Conservation (phyloP, 1,140 invertebrate species). For the Hetaerina americana region DNA sequence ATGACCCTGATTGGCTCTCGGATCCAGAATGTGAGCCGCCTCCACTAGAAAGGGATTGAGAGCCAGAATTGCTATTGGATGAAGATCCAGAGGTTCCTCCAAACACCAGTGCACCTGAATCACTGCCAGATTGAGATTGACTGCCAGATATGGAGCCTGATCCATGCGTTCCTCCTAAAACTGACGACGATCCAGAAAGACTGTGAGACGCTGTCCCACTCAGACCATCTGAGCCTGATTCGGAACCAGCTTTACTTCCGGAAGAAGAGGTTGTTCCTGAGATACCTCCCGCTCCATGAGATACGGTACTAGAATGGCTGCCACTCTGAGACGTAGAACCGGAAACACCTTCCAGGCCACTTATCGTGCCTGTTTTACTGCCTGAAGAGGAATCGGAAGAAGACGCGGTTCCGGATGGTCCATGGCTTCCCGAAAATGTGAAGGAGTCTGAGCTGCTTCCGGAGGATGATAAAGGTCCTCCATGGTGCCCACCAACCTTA, state of each 20-base stretch:
- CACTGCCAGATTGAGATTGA: background rate
- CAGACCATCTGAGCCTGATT: background rate
- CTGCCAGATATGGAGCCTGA: background rate
- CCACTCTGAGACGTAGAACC: background rate
- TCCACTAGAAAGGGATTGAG: background rate
- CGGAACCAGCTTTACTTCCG: background rate
- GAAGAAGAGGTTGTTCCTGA: background rate
- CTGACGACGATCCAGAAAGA: background rate
- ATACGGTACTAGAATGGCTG: background rate
- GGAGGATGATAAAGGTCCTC: background rate
- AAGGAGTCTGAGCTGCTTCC: background rate
- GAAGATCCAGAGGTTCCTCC: background rate
- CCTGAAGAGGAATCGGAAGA: background rate
- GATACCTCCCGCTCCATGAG: background rate
- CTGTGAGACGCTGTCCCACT: background rate
- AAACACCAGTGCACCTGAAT: background rate
- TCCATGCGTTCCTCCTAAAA: background rate
- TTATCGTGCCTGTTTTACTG: background rate
- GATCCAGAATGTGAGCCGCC: background rate
- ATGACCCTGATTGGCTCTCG: background rate
- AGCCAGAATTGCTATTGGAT: background rate
- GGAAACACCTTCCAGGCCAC: background rate
- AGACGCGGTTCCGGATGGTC: background rate
- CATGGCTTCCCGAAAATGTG: background rate
- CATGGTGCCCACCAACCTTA: no score